phyloP scores from a whole-genome alignment of 2,797 vertebrate species.

The Natrix natrix region DNA sequence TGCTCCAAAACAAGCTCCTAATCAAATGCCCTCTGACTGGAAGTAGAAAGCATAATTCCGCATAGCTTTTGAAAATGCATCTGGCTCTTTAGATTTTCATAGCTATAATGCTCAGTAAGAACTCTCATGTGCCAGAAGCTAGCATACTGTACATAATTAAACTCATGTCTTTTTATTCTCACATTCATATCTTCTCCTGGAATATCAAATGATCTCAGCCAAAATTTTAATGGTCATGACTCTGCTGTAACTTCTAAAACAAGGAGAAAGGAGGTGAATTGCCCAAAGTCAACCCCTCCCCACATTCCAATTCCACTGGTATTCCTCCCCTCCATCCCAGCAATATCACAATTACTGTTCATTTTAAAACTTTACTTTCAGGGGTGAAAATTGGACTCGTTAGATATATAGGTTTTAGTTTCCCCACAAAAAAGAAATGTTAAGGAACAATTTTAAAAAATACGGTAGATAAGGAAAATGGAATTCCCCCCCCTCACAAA shows the following conservation, averaged over 20 bases:
- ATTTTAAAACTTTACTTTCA: neutral
- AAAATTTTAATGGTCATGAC: neutral
- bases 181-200: neutral
- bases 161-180: neutral
- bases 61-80: slow-evolving; percentile 20
- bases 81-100: slow-evolving; percentile 12
- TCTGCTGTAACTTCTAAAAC: neutral
- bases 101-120: neutral
- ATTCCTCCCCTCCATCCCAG: neutral
- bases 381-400: neutral
- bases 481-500: neutral
- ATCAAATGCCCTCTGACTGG: slow-evolving; percentile 22
- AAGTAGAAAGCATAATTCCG: slow-evolving; percentile 14
- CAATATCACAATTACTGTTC: neutral
- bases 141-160: slow-evolving; percentile 1
- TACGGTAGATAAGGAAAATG: neutral
- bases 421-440: neutral
- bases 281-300: neutral
- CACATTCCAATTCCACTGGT: neutral
- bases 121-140: slow-evolving; percentile 4
- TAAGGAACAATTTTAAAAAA: neutral
- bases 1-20: slow-evolving; percentile 21
- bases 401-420: neutral
- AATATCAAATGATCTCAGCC: neutral
- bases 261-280: neutral